Percentiles rank a stretch among this genome's conserved stretches.
Conservation (phyloP, 2,888 invertebrate genomes). For the Sepioteuthis lessoniana region DNA sequence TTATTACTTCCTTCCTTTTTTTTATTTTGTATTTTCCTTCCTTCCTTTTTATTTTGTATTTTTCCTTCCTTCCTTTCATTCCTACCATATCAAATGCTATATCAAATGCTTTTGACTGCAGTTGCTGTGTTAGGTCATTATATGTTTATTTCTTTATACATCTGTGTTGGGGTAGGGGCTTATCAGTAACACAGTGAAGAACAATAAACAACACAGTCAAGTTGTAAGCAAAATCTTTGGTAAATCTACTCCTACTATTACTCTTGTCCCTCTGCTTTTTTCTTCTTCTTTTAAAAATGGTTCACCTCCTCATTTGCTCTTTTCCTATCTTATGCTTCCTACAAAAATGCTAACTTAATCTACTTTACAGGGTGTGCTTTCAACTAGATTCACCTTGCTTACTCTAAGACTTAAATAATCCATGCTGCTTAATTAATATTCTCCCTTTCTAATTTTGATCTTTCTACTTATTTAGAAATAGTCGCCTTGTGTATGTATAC, state of each 20-base stretch:
- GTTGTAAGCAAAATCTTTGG: background rate
- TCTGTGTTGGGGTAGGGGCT: background rate
- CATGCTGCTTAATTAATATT: background rate
- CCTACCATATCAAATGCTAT: background rate
- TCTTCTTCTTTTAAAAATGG: background rate
- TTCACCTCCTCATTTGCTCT: background rate
- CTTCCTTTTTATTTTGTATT: background rate
- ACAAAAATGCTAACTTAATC: background rate
- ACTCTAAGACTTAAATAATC: background rate
- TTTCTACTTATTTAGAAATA: background rate
- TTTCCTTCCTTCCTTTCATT: background rate
- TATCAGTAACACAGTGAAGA: background rate
- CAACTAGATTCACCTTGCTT: background rate
- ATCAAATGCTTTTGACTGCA: background rate
- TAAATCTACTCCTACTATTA: background rate
- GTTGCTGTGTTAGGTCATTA: slow-evolving; percentile 2
- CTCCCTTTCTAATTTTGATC: background rate
- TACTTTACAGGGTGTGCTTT: background rate
- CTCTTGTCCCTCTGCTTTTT: background rate
- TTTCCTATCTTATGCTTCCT: background rate
- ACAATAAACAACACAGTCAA: background rate
- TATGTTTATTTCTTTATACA: background rate
- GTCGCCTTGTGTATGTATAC: too few relatives aligned
- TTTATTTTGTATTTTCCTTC: background rate
- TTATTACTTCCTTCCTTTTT: background rate